phyloP scores from a whole-genome alignment of 2,797 vertebrate genomes.

The Vultur gryphus region DNA sequence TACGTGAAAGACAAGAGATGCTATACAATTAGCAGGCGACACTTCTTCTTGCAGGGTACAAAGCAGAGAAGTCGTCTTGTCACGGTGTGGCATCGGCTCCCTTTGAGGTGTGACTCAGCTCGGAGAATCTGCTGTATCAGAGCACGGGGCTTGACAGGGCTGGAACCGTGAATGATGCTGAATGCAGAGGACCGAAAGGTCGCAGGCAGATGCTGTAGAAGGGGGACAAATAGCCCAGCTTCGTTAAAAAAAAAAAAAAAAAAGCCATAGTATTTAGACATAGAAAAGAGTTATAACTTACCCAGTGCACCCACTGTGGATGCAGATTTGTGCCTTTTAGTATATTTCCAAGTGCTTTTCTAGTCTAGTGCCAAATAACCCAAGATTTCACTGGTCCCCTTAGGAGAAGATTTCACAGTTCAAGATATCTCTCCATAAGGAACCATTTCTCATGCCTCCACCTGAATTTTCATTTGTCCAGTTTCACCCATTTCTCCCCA shows the following conservation, averaged over 20 bases:
- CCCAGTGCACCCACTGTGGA: not conserved
- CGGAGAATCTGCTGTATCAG: conserved; percentile 8
- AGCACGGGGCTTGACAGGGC: not conserved
- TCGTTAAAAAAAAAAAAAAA: not conserved
- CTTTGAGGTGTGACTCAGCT: conserved; percentile 40
- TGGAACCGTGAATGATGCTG: not conserved
- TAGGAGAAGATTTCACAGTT: not conserved
- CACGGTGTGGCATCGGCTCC: not conserved
- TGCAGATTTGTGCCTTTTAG: not conserved
- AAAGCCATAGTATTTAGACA: not conserved
- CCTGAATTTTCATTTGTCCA: not conserved
- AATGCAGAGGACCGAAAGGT: not conserved
- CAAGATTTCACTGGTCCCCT: not conserved
- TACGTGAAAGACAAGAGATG: not conserved
- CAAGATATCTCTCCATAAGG: not conserved
- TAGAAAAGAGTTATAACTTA: not conserved
- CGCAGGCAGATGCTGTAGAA: not conserved
- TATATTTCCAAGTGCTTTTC: not conserved
- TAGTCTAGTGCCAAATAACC: not conserved
- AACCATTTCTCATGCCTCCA: not conserved
- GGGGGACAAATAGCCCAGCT: not conserved
- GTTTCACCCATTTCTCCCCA: not conserved
- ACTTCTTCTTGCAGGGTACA: not conserved
- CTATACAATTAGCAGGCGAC: not conserved
- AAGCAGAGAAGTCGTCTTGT: not conserved